Evolutionary conservation across 2,888 invertebrate genomes (phyloP).

Genomic region (Anticlea derivata): DNA sequence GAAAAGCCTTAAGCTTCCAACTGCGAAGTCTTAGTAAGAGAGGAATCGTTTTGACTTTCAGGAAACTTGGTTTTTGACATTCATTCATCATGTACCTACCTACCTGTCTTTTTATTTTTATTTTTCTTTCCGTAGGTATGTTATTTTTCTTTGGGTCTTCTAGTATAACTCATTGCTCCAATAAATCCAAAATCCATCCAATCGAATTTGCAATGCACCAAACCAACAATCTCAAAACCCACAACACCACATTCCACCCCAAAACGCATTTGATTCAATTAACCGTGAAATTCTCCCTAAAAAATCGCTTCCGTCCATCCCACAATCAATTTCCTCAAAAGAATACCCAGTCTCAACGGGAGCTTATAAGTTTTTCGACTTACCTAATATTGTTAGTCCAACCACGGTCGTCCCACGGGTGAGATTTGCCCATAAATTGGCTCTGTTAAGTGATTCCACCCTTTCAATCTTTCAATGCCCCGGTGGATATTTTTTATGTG

Average conservation of each 20-base stretch:
- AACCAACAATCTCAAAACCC: constrained; percentile 13
- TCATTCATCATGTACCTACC: too few species aligned
- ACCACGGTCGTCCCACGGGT: constrained; percentile 77
- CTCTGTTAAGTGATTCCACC: constrained; percentile 78
- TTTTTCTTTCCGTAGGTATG: too few species aligned
- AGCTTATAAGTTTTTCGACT: constrained; percentile 72
- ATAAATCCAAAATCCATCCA: constrained; percentile 5
- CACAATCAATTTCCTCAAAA: constrained; percentile 51
- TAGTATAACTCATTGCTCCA: background rate
- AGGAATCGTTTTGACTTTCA: too few species aligned
- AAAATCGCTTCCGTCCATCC: constrained; percentile 31
- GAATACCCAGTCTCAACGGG: constrained; percentile 46
- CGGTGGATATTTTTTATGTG: constrained; percentile 67
- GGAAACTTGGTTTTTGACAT: too few species aligned
- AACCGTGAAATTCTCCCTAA: constrained; percentile 35
- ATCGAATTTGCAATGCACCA: background rate
- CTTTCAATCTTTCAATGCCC: constrained; percentile 82
- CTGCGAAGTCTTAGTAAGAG: too few species aligned
- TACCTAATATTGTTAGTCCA: constrained; percentile 78
- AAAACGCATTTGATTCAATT: constrained; percentile 35
- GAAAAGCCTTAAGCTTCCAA: too few species aligned
- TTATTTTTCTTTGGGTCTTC: too few species aligned
- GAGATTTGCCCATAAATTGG: constrained; percentile 80
- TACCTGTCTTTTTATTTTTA: too few species aligned
- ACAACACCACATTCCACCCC: constrained; percentile 23